Percentiles rank a stretch among this genome's conserved stretches.
phyloP scores from a whole-genome alignment of 2,888 invertebrate genomes.

The Mongoloraphidia duomilia region DNA sequence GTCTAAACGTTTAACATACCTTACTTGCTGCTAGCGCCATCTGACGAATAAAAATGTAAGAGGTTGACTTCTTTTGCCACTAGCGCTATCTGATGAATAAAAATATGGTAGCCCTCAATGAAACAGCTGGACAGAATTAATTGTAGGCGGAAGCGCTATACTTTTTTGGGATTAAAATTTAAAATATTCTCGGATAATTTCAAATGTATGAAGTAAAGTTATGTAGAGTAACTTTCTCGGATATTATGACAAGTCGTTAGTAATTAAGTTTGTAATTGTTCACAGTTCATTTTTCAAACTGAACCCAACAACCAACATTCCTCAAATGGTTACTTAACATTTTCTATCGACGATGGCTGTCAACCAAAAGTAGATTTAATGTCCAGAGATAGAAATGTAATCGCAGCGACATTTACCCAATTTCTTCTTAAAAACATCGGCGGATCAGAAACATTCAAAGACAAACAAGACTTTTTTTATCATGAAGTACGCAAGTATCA shows the following conservation, averaged over 20 bases:
- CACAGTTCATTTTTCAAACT: slow-evolving; percentile 51
- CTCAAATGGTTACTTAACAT: slow-evolving; percentile 40
- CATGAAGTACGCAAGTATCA: slow-evolving; percentile 69
- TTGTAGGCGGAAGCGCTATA: no score
- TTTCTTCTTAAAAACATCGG: slow-evolving; percentile 87
- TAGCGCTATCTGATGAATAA: no score
- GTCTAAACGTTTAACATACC: no score
- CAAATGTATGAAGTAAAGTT: no score
- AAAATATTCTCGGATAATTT: no score
- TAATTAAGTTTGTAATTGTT: slow-evolving; percentile 11
- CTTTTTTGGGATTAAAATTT: no score
- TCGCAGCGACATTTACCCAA: slow-evolving; percentile 85
- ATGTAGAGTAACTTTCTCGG: no score
- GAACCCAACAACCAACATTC: slow-evolving; percentile 39
- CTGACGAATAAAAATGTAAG: no score
- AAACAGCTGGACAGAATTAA: no score
- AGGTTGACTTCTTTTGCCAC: no score
- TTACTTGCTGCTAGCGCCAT: no score
- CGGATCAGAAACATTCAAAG: slow-evolving; percentile 87
- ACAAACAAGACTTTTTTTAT: slow-evolving; percentile 59
- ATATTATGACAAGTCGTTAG: background rate
- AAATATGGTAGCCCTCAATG: no score
- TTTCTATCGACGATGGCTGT: slow-evolving; percentile 81
- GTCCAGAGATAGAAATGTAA: slow-evolving; percentile 74
- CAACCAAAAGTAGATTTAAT: slow-evolving; percentile 74